Evolutionary conservation across 2,888 invertebrate species (phyloP), one percentile per base, ranked within the genome.

Genomic region (Microplitis manilae): DNA sequence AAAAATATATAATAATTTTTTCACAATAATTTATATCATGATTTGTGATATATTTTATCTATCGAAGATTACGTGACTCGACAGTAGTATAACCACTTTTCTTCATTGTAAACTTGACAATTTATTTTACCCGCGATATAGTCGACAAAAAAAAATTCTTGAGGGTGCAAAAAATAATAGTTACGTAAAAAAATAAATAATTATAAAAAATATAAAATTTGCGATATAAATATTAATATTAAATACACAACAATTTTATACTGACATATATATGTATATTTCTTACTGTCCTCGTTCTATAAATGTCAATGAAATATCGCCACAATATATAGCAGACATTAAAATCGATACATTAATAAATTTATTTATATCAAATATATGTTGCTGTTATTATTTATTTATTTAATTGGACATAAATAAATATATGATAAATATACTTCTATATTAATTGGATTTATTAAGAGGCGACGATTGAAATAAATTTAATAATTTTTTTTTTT

Each of bases 61-160:
- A 74, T 76, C 75, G 75, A 59, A 72, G 74, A 79, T 77, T 84
- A 84, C 86, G 86, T 86, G 86, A 83, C 78, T 67, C 67, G 75
- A 80, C 75, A 78, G 71, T 75, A 77, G 76, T 76, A 74, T 61
- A 80, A 84, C 86, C 78, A 86, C 84, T 87, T 86, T 84, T 82
- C 85, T 71, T 83, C 85, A 80, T 85, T 84, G 81, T 78, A 50
- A 78, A 17, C 6, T 20, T 20, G 15, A 38, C 50, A 30, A 73
- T 73, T 41, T 65, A 73, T 73, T 59, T 15, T 59, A 4, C 38
- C 67, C 30, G 30, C 30, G 2, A 30, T 30, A 30, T 30, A 50
- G 8, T 50, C 50, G 50, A 13, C 9, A 13, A 50, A 50, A 50
- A 50, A 50, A 50, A 8, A 13, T 8, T 50, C 50, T 50, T 50